Percentiles rank a stretch among this genome's conserved stretches.
phyloP scores from a whole-genome alignment of 2,113 vertebrate genomes.

The Hystrix brachyura region DNA sequence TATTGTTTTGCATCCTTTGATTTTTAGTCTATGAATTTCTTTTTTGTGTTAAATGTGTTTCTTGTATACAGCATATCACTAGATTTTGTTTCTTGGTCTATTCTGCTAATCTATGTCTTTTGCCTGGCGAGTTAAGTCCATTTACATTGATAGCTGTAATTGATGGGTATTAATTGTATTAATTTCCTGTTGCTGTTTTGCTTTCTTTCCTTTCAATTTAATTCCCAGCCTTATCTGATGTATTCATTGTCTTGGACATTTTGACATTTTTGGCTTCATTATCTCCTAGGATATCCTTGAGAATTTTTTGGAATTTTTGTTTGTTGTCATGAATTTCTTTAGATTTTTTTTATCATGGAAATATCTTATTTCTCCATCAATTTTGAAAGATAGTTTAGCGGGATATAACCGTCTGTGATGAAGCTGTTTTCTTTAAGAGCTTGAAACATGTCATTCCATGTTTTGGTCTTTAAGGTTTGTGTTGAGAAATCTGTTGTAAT shows the following conservation, averaged over 20 bases:
- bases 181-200: neutral
- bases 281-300: neutral
- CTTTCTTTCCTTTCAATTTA: neutral
- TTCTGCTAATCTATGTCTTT: neutral
- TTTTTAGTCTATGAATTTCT: neutral
- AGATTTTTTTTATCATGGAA: neutral
- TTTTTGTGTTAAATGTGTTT: neutral
- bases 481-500: neutral
- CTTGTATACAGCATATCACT: neutral
- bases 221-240: neutral
- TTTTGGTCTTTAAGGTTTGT: neutral
- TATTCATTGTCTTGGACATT: neutral
- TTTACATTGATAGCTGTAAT: neutral
- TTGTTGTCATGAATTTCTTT: neutral
- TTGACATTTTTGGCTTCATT: neutral
- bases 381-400: neutral
- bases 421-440: neutral
- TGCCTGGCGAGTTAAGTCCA: neutral
- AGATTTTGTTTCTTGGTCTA: neutral
- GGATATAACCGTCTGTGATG: neutral
- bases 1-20: neutral
- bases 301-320: neutral
- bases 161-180: neutral
- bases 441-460: neutral
- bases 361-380: neutral